Evolutionary conservation across 2,113 vertebrate species (phyloP).

Genomic region (Epinephelus fuscoguttatus): DNA sequence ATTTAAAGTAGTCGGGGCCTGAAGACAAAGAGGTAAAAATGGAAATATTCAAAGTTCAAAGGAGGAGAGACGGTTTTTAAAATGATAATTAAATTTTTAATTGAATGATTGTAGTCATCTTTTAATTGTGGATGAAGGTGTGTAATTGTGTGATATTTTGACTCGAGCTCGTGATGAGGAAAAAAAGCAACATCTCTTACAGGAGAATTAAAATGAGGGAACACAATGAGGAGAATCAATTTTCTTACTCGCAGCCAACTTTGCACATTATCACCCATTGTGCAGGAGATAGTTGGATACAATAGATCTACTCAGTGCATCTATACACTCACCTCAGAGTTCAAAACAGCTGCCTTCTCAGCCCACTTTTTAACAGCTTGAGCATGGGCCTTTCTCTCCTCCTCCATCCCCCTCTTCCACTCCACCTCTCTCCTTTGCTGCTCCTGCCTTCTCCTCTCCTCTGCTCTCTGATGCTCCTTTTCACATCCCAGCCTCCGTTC

Average conservation of each 20-base stretch:
- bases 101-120: background rate
- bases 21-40: background rate
- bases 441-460: slow-evolving; percentile 28
- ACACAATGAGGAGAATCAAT: background rate
- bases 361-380: slow-evolving; percentile 29
- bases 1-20: background rate
- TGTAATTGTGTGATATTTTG: background rate
- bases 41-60: background rate
- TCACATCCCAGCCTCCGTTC: slow-evolving; percentile 31
- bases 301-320: slow-evolving; percentile 18
- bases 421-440: slow-evolving; percentile 6
- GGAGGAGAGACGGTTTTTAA: background rate
- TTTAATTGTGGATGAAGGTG: slow-evolving; percentile 16
- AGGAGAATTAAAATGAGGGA: slow-evolving; percentile 13
- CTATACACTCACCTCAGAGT: slow-evolving; percentile 50
- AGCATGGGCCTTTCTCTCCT: slow-evolving; percentile 42
- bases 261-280: slow-evolving; percentile 26
- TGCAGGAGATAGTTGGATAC: slow-evolving; percentile 4
- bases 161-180: background rate
- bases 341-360: slow-evolving; percentile 43
- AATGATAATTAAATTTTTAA: slow-evolving; percentile 3
- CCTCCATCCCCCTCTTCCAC: slow-evolving; percentile 24
- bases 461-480: slow-evolving; percentile 17
- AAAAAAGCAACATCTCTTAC: slow-evolving; percentile 6
- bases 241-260: slow-evolving; percentile 7